A percentile compares a stretch with the other conserved stretches of the same genome.
phyloP scores from a whole-genome alignment of 2,888 invertebrate species.

The Tenthredo mesomela region DNA sequence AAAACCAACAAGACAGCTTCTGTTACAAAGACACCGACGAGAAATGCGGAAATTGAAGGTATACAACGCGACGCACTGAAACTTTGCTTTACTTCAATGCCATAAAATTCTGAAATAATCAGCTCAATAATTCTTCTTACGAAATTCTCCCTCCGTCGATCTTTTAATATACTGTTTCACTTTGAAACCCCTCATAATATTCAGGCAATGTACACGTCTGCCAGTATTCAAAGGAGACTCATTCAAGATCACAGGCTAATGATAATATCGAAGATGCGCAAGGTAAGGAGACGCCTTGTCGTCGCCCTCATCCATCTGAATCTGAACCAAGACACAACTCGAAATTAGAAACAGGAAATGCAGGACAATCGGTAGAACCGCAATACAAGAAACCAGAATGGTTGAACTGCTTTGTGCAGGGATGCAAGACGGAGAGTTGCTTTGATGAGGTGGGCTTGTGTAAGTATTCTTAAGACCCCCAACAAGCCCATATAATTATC shows the following conservation, averaged over 20 bases:
- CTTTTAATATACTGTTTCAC: not conserved
- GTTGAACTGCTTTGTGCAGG: not conserved
- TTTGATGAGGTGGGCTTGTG: not conserved
- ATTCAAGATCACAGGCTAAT: conserved; percentile 10
- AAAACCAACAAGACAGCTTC: not conserved
- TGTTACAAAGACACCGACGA: not conserved
- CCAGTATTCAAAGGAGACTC: not conserved
- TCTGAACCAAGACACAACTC: not conserved
- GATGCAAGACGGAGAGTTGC: conserved; percentile 12
- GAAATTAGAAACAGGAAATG: not conserved
- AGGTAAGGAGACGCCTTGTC: not conserved
- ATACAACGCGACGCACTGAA: not conserved
- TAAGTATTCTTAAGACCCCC: not conserved
- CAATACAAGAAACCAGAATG: not conserved
- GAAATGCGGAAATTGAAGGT: conserved; percentile 25
- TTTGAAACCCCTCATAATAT: not conserved
- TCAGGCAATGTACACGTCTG: conserved; percentile 1
- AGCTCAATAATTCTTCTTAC: not conserved
- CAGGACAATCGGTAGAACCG: not conserved
- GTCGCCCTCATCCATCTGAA: not conserved
- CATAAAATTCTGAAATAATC: not conserved
- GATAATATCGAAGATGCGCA: conserved; percentile 13
- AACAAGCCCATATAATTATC: not conserved
- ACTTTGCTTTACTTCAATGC: not conserved
- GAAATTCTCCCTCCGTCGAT: not conserved